These are phyloP conservation scores for Nymphalis polychloros DNA, from an alignment of 2,888 invertebrate genomes.

Conservation along the genomic window DNA sequence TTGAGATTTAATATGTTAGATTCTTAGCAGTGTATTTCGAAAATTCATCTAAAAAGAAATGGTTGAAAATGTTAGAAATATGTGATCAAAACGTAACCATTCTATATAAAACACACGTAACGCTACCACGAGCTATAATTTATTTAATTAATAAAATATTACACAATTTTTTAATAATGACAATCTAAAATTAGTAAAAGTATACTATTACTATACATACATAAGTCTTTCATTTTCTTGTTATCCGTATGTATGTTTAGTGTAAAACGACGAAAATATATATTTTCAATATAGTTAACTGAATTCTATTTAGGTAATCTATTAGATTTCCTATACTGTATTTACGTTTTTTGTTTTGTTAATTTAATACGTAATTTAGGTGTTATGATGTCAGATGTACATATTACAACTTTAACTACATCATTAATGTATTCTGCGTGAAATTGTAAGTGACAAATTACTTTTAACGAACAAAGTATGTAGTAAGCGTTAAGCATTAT, in stretches of 20 bases:
- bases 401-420: background rate
- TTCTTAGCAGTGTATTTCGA: background rate
- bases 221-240: no score
- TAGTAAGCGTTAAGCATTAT: conserved; percentile 10
- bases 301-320: no score
- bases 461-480: background rate
- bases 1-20: background rate
- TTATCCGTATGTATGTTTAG: no score
- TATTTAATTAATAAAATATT: background rate
- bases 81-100: background rate
- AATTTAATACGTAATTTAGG: background rate
- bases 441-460: background rate
- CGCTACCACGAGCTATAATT: background rate
- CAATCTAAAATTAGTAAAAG: no score
- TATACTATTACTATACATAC: no score
- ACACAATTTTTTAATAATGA: background rate
- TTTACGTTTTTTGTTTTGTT: background rate
- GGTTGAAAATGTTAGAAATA: background rate
- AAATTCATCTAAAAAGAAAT: background rate
- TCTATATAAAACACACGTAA: background rate
- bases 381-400: background rate
- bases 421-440: background rate
- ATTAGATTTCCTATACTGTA: no score
- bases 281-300: no score
- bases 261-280: no score